Evolutionary conservation across 2,888 invertebrate genomes (phyloP).

Genomic region (Trissolcus brochymenae): DNA sequence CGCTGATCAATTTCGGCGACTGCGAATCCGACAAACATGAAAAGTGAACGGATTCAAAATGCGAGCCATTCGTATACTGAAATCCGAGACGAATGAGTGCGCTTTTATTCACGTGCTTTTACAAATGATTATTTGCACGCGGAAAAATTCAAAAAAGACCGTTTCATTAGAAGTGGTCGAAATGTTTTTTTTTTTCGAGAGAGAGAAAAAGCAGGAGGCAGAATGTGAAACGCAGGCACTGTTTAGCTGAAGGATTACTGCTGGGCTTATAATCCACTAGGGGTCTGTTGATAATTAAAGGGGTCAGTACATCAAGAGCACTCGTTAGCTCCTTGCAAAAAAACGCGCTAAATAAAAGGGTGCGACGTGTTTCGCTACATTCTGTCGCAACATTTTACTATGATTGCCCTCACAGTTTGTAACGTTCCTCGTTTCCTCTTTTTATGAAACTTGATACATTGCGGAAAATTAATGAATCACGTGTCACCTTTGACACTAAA

Average conservation of each 20-base stretch:
- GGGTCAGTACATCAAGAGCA: conserved; percentile 28
- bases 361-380: conserved; percentile 14
- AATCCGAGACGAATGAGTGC: too few relatives aligned
- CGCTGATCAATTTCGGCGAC: too few relatives aligned
- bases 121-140: conserved; percentile 31
- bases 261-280: conserved; percentile 42
- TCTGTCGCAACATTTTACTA: conserved; percentile 22
- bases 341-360: conserved; percentile 37
- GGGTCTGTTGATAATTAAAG: conserved; percentile 55
- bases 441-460: conserved; percentile 42
- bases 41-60: too few relatives aligned
- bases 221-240: conserved; percentile 37
- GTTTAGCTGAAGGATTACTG: conserved; percentile 51
- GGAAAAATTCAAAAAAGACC: conserved; percentile 10
- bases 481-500: conserved; percentile 34
- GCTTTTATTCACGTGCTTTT: conserved; percentile 10
- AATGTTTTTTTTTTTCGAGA: conserved; percentile 50
- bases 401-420: too few relatives aligned
- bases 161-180: conserved; percentile 53
- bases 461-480: conserved; percentile 38
- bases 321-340: conserved; percentile 43
- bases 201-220: conserved; percentile 29
- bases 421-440: conserved; percentile 1
- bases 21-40: too few relatives aligned
- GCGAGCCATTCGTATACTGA: too few relatives aligned